phyloP scores from a whole-genome alignment of 2,797 vertebrate species.

The Danio kyathit region DNA sequence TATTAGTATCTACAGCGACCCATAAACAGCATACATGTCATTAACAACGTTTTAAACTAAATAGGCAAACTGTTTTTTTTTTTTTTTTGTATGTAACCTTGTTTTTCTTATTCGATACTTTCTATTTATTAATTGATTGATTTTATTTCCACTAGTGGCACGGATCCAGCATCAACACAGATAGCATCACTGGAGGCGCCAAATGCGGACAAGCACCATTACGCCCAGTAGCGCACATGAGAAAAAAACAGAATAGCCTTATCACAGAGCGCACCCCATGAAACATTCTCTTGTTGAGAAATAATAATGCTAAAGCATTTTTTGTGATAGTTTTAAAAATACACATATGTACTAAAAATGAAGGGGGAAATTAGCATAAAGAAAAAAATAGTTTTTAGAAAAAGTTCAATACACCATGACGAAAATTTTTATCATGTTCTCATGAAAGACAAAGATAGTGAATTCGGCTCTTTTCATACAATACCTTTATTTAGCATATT shows the following conservation, averaged over 20 bases:
- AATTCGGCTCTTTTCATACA: constrained; percentile 64
- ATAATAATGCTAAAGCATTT: constrained; percentile 30
- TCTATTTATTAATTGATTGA: too few relatives aligned
- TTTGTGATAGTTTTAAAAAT: constrained; percentile 36
- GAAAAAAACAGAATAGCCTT: constrained; percentile 51
- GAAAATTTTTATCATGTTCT: not conserved
- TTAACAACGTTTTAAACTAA: too few relatives aligned
- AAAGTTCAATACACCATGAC: not conserved
- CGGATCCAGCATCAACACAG: constrained; percentile 64
- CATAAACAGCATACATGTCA: too few relatives aligned
- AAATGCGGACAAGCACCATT: constrained; percentile 61
- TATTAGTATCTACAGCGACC: too few relatives aligned
- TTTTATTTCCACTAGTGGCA: constrained; percentile 59
- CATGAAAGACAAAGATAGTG: constrained; percentile 35
- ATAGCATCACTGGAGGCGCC: constrained; percentile 78
- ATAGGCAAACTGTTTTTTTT: too few relatives aligned
- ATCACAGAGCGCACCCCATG: constrained; percentile 45
- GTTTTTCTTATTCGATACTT: too few relatives aligned
- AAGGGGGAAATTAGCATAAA: constrained; percentile 30
- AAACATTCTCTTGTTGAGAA: constrained; percentile 25
- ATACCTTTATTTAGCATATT: constrained; percentile 83
- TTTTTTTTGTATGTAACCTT: too few relatives aligned
- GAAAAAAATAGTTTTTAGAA: not conserved
- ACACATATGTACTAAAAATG: constrained; percentile 14
- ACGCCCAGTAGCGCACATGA: constrained; percentile 51